phyloP scores from a whole-genome alignment of 2,113 vertebrate species.

The Benitochromis conjunctus region DNA sequence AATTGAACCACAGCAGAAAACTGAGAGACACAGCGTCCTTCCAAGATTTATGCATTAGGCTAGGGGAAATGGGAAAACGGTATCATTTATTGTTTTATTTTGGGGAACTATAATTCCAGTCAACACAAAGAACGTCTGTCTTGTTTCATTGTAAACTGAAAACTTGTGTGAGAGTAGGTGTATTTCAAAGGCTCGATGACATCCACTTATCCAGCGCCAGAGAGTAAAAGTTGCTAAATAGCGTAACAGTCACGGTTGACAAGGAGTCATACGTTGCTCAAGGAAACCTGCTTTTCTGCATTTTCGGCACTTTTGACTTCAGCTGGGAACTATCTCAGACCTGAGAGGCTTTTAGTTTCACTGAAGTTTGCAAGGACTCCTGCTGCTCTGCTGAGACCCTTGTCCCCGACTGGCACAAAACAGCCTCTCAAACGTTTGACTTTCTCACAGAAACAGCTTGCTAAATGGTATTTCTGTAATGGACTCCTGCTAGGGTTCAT shows the following conservation, averaged over 20 bases:
- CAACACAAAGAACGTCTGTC: neutral
- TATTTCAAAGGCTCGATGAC: neutral
- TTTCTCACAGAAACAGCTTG: conserved; percentile 81
- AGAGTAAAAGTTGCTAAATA: conserved; percentile 44
- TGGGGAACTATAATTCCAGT: neutral
- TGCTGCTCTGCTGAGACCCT: conserved; percentile 63
- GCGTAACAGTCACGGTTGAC: conserved; percentile 52
- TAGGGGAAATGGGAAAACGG: neutral
- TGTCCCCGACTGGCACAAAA: conserved; percentile 65
- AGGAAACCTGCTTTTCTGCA: conserved; percentile 62
- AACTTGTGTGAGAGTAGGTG: neutral
- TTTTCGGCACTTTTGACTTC: conserved; percentile 69
- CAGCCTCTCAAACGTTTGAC: conserved; percentile 76
- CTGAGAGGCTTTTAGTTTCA: conserved; percentile 66
- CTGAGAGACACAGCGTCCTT: rapidly evolving
- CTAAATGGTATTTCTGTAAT: conserved; percentile 81
- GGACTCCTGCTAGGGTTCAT: conserved; percentile 81
- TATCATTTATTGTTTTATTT: neutral
- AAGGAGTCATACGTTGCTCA: conserved; percentile 47
- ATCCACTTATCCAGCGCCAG: conserved; percentile 34
- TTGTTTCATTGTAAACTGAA: neutral
- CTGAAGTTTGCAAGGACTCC: conserved; percentile 62
- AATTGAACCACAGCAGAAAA: neutral
- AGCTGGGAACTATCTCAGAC: conserved; percentile 71
- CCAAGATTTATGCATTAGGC: neutral